Base-by-base conservation (phyloP, 30 jellyfish, hydroid and myxozoan species). In the Aurelia aurita region DNA sequence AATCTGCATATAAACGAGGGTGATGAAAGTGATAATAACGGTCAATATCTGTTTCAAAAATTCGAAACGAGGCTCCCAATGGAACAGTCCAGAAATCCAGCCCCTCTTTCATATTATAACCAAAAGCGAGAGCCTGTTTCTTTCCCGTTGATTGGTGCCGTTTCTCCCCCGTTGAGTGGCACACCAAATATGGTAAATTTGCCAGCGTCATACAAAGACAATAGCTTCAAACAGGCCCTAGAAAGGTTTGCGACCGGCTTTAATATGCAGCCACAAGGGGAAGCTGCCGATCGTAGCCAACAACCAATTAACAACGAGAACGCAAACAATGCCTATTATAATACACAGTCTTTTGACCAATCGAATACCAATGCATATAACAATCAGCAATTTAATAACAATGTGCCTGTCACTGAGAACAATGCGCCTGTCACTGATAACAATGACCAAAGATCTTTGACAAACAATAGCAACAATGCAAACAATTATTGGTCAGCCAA, bases 1-100 rank as follows among this genome's bases (percentile, higher is more conserved):
- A 80, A 80, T 39, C 51, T 80, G 44, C 90, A 80, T 21, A 80
- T 80, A 7, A 80, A 80, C 45, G 90, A 80, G 13, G 90, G 79
- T 27, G 51, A 39, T 39, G 90, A 66, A 12, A 73, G 35, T 39
- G 74, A 82, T 1, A 78, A 44, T 3, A 29, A 26, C 44, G 78
- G 69, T 18, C 90, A 80, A 26, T 80, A 80, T 39, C 69, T 80
- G 54, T 78, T 78, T 18, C 83, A 69, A 20, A 68, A 71, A 31
- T 80, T 32, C 29, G 84, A 65, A 3, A 59, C 83, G 54, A 64
- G 60, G 21, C 27, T 80, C 7, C 83, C 83, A 7, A 4, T 65
- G 76, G 47, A 49, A 18, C 18, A n/a, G n/a, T 27, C 28, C 5
- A 18, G 14, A 15, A 47, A 74, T 6, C 28, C 27, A 15, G 43